A percentile compares a stretch with the other conserved stretches of the same genome.
phyloP scores from a whole-genome alignment of 2,113 vertebrate species.

The Grammomys surdaster region DNA sequence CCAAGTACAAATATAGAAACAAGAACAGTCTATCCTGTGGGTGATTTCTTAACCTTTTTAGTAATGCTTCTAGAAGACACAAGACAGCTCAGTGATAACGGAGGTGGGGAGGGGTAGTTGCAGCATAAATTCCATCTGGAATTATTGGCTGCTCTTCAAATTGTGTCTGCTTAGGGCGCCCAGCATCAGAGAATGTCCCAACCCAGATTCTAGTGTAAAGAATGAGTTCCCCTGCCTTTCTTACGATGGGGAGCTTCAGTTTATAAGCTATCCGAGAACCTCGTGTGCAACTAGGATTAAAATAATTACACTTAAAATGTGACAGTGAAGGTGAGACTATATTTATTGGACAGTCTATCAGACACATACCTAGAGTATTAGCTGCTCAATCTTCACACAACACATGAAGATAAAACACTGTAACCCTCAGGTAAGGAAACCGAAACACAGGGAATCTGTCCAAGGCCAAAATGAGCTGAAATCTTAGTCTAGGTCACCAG shows the following conservation, averaged over 20 bases:
- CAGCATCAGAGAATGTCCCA: conserved; percentile 55
- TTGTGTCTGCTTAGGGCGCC: conserved; percentile 39
- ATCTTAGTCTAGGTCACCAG: not conserved
- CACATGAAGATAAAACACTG: not conserved
- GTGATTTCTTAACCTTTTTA: conserved; percentile 64
- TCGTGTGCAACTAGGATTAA: conserved; percentile 55
- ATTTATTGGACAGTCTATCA: not conserved
- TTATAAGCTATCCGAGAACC: conserved; percentile 42
- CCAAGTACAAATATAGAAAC: conserved; percentile 72
- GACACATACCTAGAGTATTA: not conserved
- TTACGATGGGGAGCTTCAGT: conserved; percentile 26
- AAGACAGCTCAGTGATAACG: conserved; percentile 61
- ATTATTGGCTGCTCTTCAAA: conserved; percentile 67
- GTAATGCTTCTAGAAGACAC: conserved; percentile 68
- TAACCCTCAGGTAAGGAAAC: conserved; percentile 5
- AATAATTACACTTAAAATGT: conserved; percentile 20
- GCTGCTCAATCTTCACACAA: conserved; percentile 20
- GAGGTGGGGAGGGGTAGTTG: not conserved
- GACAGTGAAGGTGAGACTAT: not conserved
- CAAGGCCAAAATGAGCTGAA: not conserved
- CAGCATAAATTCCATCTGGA: conserved; percentile 72
- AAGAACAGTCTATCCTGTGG: not conserved
- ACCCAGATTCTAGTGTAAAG: conserved; percentile 66
- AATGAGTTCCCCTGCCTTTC: conserved; percentile 61
- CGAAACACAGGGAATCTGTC: not conserved